Evolutionary conservation across 2,888 invertebrate species (phyloP), one percentile per base, ranked within the genome.

Genomic region (Lepidonotus clava): DNA sequence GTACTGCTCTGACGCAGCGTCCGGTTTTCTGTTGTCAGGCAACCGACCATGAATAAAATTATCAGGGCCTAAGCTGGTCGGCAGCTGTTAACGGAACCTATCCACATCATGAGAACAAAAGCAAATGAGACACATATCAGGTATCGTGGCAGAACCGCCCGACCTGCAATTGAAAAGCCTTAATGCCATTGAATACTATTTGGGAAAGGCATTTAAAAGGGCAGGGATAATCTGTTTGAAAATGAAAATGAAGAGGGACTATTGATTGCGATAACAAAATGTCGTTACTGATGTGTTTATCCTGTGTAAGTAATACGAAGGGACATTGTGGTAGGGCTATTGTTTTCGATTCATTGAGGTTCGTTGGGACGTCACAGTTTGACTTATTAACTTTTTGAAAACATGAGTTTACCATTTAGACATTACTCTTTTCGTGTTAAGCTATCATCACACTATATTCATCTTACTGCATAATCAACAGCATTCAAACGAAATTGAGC

Each of bases 71-170:
- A 61, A 28, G 24, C 61, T 28, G 61, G 61, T 11, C 28, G 4
- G 61, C 28, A 61, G 61, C 61, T 61, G 61, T 61, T 32, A 61
- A 28, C 28, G 61, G 5, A 61, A 61, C 28, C 76, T 21, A 76
- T 14, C 38, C 6, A 38, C 61, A 36, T 34, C 38, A n/a, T 76
- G 38, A 76, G 76, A 76, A 38, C 76, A 76, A 76, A 34, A 6
- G 76, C 34, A 76, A 76, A 28, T 38, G 76, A 76, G 34, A 28
- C 76, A 40, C 36, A 34, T 76, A 76, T 76, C 76, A 38, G 38
- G 76, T 76, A 4, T 24, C 28, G 61, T 28, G 24, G 24, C 53
- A 11, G 28, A 28, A 61, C 28, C 61, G 28, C 28, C n/a, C 28
- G 24, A 28, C 0, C 24, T 61, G 1, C 28, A 24, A 11, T 61